Base-by-base conservation (phyloP, 2,797 vertebrate species). In the Acridotheres tristis region DNA sequence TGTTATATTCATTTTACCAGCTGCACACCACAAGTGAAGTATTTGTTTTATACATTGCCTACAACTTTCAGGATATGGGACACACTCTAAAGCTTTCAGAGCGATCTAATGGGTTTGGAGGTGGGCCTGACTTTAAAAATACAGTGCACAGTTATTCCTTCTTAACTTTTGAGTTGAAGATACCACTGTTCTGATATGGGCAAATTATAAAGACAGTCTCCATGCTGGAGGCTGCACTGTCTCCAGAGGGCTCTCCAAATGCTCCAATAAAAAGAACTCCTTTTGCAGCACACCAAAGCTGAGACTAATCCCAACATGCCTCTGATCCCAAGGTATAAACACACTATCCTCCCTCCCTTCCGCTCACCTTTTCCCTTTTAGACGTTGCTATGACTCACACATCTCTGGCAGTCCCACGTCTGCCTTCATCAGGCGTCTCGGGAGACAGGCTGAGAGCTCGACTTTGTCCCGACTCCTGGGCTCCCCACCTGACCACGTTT, bases 251-350 rank as follows among this genome's bases (percentile, higher is more conserved):
- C 54, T 91, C 82, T 43, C 67, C 85, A 68, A 66, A 63, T 5
- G 30, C 69, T 68, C 77, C 53, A 63, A 3, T 53, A 36, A 67
- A 75, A 90, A 78, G 22, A 87, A 17, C n/a, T 85, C 53, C 51
- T 88, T 69, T 10, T 73, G 53, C 62, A 81, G 48, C 14, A 0
- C n/a, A 3, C 51, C 45, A 27, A 27, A 85, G 78, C 30, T 16
- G 13, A 55, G 80, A 21, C 95, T 76, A 25, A 90, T 89, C 93
- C 90, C 80, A 89, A 57, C 88, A 90, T 1, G 61, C 88, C 53
- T 89, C 34, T 67, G n/a, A 79, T 94, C 32, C 38, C 18, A 26
- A 79, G 75, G 42, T 54, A 50, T 36, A 77, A 93, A 74, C 89
- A 87, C 0, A 1, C 84, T 18, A 5, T 82, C 55, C 81, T 93